Conservation (phyloP, 2,113 vertebrate species). For the Excalfactoria chinensis region DNA sequence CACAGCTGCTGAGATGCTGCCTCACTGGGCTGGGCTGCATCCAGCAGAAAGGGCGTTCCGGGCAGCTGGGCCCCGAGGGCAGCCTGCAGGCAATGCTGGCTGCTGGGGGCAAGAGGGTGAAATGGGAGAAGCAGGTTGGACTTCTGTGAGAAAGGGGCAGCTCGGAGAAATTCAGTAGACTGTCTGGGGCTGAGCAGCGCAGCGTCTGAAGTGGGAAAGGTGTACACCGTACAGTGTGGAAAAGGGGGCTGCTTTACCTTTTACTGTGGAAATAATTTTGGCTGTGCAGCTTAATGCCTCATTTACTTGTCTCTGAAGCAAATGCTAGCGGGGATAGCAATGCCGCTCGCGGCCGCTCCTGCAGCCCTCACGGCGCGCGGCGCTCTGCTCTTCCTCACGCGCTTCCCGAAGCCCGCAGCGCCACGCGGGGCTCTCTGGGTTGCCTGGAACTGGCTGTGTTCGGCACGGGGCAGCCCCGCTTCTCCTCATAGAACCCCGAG, state of each 20-base stretch:
- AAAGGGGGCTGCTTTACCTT: neutral
- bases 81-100: neutral
- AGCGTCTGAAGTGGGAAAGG: accelerated
- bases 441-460: accelerated
- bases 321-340: neutral
- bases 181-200: neutral
- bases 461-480: neutral
- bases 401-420: neutral
- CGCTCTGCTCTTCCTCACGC: neutral
- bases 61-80: neutral
- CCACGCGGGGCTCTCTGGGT: neutral
- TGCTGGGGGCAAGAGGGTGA: neutral
- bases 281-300: neutral
- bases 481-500: neutral
- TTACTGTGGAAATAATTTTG: neutral
- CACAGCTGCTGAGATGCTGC: neutral
- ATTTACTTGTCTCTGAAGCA: neutral
- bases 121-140: too few relatives aligned
- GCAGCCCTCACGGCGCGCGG: neutral
- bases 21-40: neutral
- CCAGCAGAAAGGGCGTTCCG: neutral
- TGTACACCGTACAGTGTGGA: accelerated
- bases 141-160: neutral
- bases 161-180: neutral
- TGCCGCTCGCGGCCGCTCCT: neutral